Evolutionary conservation across 2,888 invertebrate genomes (phyloP), one percentile per base, ranked within the genome.

Genomic region (Ophion ventricosus): DNA sequence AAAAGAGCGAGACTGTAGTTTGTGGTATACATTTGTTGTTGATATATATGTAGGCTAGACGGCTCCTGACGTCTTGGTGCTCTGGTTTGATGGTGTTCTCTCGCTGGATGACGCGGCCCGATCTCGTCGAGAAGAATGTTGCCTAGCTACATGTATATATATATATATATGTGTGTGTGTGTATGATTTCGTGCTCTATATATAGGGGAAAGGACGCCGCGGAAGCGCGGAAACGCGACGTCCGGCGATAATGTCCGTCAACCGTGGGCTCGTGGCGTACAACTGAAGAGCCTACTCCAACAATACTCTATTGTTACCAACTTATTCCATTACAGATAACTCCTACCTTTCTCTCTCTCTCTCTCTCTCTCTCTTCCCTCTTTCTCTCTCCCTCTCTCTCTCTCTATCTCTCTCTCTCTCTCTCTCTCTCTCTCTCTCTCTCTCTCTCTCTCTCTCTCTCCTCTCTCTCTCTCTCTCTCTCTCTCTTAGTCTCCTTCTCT

Each of bases 291-390:
- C 90, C 92, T 92, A 89, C 89, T 89, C 87, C 88, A 91, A 93
- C 93, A 93, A 93, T 93, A 89, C 91, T 87, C 92, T 88, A 93
- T 93, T 93, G 93, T 93, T 93, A 90, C 93, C 92, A 93, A 93
- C 93, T 93, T 93, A 93, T 93, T 93, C 92, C 92, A 93, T 93
- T 93, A 93, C 92, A 93, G 93, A 93, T 93, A 93, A 93, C 92
- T 92, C 91, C 87, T 69, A 66, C 80, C 79, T 82, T 82, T 82
- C 88, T 85, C 80, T 86, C 72, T 82, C 89, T 89, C 88, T 84
- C 80, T 70, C 57, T 67, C 67, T 26, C 49, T 77, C 80, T 76
- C 61, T 64, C 79, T 75, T n/a, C n/a, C n/a, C 84, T 79, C 82
- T 70, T 17, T 73, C 25, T 73, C 40, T 76, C 83, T 88, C 87